Conservation (phyloP, 2,888 invertebrate species). For the Spilarctia lutea region DNA sequence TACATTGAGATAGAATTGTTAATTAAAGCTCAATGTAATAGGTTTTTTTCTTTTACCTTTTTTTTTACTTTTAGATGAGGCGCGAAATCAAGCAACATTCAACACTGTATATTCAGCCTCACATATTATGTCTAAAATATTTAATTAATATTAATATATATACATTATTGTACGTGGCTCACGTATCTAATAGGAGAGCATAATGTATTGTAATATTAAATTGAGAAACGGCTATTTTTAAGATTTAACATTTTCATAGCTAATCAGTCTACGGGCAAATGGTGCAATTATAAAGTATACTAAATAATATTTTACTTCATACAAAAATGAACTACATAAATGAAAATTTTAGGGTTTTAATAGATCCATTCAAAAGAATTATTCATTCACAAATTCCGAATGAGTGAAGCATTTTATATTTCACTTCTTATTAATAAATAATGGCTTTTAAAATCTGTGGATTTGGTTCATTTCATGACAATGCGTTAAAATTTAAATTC, state of each 20-base stretch:
- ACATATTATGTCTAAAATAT: too few species aligned
- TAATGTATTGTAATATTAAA: too few species aligned
- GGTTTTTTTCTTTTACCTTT: not conserved
- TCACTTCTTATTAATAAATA: not conserved
- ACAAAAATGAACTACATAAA: not conserved
- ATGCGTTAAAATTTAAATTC: not conserved
- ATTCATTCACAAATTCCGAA: not conserved
- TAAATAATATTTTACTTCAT: not conserved
- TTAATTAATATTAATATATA: too few species aligned
- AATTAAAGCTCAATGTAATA: not conserved
- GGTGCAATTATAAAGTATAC: too few species aligned
- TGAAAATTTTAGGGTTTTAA: not conserved
- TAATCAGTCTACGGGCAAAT: not conserved
- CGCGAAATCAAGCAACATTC: not conserved
- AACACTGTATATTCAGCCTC: not conserved
- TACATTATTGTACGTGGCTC: too few species aligned
- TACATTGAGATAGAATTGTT: too few species aligned
- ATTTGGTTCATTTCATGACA: conserved; percentile 1
- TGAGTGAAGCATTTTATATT: not conserved
- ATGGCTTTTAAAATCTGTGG: conserved; percentile 11
- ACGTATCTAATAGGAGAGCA: too few species aligned
- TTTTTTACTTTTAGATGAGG: not conserved
- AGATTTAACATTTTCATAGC: not conserved
- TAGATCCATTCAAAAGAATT: conserved; percentile 1
- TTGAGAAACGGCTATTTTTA: too few species aligned